phyloP scores from a whole-genome alignment of 92 coral and sea anemone genomes.

The Heteractis magnifica region DNA sequence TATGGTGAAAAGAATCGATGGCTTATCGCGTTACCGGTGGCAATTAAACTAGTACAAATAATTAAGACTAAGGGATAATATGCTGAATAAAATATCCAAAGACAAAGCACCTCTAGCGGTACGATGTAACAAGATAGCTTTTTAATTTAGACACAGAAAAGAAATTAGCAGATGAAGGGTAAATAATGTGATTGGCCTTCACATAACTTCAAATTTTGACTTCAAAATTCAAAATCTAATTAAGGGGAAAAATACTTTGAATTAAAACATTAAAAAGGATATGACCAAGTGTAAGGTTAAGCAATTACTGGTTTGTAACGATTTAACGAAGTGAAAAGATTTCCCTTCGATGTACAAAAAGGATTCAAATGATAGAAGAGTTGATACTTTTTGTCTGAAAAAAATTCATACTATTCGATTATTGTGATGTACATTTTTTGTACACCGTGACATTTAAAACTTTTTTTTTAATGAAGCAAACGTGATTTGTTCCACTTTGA shows the following conservation, averaged over 20 bases:
- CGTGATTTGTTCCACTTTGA: background rate
- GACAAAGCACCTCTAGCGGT: slow-evolving; percentile 36
- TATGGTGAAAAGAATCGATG: slow-evolving; percentile 40
- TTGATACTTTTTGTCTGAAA: background rate
- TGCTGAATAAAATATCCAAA: slow-evolving; percentile 36
- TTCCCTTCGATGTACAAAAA: background rate
- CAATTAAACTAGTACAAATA: slow-evolving; percentile 59
- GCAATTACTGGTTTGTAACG: background rate
- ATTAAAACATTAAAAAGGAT: background rate
- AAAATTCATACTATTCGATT: background rate
- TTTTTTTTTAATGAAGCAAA: background rate
- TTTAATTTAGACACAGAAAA: slow-evolving; percentile 37
- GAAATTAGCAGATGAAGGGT: slow-evolving; percentile 31
- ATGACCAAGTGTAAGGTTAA: slow-evolving; percentile 1
- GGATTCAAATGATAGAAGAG: background rate
- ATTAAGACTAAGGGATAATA: slow-evolving; percentile 60
- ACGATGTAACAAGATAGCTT: slow-evolving; percentile 35
- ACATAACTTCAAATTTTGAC: slow-evolving; percentile 2
- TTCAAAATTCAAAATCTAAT: slow-evolving; percentile 40
- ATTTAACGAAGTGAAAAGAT: background rate
- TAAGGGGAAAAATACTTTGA: slow-evolving; percentile 7
- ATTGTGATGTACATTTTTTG: background rate
- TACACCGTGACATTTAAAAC: background rate
- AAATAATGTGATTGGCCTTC: slow-evolving; percentile 17
- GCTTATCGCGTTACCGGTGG: slow-evolving; percentile 62